phyloP scores from a whole-genome alignment of 2,888 invertebrate species.

The Noctua pronuba region DNA sequence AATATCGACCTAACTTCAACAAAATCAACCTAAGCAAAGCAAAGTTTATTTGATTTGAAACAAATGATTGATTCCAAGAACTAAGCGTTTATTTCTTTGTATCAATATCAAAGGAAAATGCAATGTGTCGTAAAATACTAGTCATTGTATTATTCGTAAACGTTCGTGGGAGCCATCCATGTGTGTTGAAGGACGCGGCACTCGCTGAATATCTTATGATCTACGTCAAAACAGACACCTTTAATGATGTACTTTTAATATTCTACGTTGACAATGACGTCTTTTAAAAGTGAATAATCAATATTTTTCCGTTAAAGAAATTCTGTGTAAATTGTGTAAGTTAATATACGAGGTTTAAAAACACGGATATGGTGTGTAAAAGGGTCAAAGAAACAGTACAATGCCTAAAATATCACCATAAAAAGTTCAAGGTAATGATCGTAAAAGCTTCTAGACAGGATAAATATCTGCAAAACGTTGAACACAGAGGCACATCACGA shows the following conservation, averaged over 20 bases:
- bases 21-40: background rate
- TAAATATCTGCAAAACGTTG: constrained; percentile 34
- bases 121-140: constrained; percentile 45
- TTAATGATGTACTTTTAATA: constrained; percentile 32
- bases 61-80: constrained; percentile 10
- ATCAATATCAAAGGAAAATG: constrained; percentile 14
- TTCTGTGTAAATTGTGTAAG: background rate
- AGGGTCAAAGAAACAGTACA: background rate
- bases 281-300: constrained; percentile 1
- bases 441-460: constrained; percentile 27
- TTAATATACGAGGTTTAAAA: background rate
- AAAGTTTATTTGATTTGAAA: background rate
- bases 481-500: constrained; percentile 21
- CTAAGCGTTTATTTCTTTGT: constrained; percentile 8
- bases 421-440: constrained; percentile 13
- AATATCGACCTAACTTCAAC: background rate
- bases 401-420: background rate
- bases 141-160: constrained; percentile 39
- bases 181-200: constrained; percentile 67
- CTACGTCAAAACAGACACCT: constrained; percentile 37
- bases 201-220: constrained; percentile 70
- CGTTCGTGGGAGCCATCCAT: constrained; percentile 68
- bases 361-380: background rate
- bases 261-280: constrained; percentile 20
- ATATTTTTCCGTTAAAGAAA: background rate